Evolutionary conservation across 30 jellyfish, hydroid and myxozoan genomes (phyloP).

Genomic region (Aurelia sp.): DNA sequence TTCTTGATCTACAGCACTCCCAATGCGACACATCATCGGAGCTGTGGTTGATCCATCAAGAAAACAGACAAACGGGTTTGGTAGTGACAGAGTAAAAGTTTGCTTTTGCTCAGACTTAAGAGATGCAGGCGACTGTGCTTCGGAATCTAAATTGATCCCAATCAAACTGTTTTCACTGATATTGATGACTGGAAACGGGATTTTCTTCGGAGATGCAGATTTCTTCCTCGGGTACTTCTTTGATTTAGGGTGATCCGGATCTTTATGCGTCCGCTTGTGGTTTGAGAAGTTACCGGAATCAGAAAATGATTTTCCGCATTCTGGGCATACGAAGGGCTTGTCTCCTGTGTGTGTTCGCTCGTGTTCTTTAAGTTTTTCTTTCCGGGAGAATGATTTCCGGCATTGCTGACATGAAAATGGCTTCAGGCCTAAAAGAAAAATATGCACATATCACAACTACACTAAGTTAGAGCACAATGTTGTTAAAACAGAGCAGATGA

Average conservation of each 20-base stretch:
- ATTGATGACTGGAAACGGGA: not conserved
- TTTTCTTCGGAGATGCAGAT: not conserved
- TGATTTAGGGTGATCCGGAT: slow-evolving; percentile 23
- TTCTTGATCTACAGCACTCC: not conserved
- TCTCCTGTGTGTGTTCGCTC: slow-evolving; percentile 73
- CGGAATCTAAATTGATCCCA: too few relatives aligned
- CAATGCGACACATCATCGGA: not conserved
- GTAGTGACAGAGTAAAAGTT: slow-evolving; percentile 2
- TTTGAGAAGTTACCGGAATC: slow-evolving; percentile 76
- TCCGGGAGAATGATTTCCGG: slow-evolving; percentile 57
- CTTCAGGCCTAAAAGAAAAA: slow-evolving; percentile 23
- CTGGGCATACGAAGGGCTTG: slow-evolving; percentile 51
- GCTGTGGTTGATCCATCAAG: not conserved
- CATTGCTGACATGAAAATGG: slow-evolving; percentile 62
- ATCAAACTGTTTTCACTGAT: not conserved
- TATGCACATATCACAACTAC: not conserved
- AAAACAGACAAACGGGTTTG: not conserved
- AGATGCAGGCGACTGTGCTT: too few relatives aligned
- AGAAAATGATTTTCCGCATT: slow-evolving; percentile 44
- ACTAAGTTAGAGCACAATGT: too few relatives aligned
- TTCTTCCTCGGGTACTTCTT: slow-evolving; percentile 18
- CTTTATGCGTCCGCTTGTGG: slow-evolving; percentile 54
- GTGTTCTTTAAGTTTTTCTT: slow-evolving; percentile 60
- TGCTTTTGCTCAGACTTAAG: not conserved
- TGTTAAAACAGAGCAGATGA: too few relatives aligned